Percentiles rank a stretch among this genome's conserved stretches.
These are phyloP conservation scores for Molossus molossus DNA, from an alignment of 2,797 vertebrate species.

Conservation along the genomic window DNA sequence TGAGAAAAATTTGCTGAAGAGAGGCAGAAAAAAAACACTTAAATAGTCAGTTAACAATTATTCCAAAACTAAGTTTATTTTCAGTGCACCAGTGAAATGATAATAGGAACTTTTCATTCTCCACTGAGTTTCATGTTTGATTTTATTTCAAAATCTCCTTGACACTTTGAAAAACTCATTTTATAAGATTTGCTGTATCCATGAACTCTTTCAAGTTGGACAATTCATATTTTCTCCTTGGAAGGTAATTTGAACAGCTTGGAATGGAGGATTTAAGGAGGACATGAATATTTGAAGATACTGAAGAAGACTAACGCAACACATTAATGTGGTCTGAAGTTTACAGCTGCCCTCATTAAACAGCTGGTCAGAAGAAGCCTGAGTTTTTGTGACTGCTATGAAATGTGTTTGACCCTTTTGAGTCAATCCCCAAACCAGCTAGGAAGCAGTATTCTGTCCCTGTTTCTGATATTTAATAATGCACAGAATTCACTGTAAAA, in stretches of 20 bases:
- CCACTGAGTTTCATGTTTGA: neutral
- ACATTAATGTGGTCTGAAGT: slow-evolving; percentile 66
- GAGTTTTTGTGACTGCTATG: slow-evolving; percentile 53
- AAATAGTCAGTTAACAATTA: neutral
- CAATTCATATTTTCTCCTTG: slow-evolving; percentile 72
- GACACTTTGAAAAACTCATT: slow-evolving; percentile 27
- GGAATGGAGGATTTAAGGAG: slow-evolving; percentile 67
- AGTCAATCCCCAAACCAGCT: slow-evolving; percentile 34
- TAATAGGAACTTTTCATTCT: slow-evolving; percentile 4
- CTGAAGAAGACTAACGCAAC: slow-evolving; percentile 66
- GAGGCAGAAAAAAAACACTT: neutral
- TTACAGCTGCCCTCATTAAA: slow-evolving; percentile 71
- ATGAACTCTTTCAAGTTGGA: slow-evolving; percentile 64
- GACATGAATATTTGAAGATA: slow-evolving; percentile 33
- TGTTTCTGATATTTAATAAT: slow-evolving; percentile 55
- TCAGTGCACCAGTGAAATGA: neutral
- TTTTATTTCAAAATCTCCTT: slow-evolving; percentile 2
- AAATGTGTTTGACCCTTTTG: slow-evolving; percentile 37
- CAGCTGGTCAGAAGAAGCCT: slow-evolving; percentile 62
- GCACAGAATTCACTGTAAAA: neutral
- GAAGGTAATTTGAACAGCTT: slow-evolving; percentile 76
- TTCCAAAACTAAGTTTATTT: slow-evolving; percentile 59
- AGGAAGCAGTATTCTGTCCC: slow-evolving; percentile 21
- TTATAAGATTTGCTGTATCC: slow-evolving; percentile 51
- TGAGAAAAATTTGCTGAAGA: neutral